A percentile compares a stretch with the other conserved stretches of the same genome.
phyloP scores from a whole-genome alignment of 2,797 vertebrate species.

The Gymnodraco acuticeps region DNA sequence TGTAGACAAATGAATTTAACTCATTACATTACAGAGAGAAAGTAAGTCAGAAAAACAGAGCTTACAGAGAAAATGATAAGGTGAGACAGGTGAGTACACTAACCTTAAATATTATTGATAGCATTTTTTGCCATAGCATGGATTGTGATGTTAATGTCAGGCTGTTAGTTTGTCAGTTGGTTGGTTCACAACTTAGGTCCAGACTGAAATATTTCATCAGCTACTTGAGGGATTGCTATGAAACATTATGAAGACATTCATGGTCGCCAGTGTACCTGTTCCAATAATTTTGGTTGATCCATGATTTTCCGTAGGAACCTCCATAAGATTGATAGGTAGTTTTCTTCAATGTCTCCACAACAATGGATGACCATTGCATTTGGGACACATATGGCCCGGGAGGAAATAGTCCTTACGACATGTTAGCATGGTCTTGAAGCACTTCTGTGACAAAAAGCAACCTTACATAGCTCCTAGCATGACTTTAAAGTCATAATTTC shows the following conservation, averaged over 20 bases:
- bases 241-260: not conserved
- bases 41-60: slow-evolving; percentile 30
- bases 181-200: not conserved
- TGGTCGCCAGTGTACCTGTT: not conserved
- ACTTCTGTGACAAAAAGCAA: not conserved
- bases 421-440: not conserved
- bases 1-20: slow-evolving; percentile 61
- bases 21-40: slow-evolving; percentile 60
- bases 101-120: not conserved
- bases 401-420: not conserved
- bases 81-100: not conserved
- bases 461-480: not conserved
- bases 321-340: no score
- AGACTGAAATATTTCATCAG: not conserved
- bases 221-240: not conserved
- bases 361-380: not conserved
- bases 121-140: not conserved
- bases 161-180: not conserved
- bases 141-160: not conserved
- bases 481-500: slow-evolving; percentile 5
- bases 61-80: slow-evolving; percentile 1
- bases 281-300: not conserved
- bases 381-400: not conserved
- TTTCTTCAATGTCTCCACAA: not conserved
- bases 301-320: not conserved